These are phyloP conservation scores for Synanthedon formicaeformis DNA, from an alignment of 2,888 invertebrate species.

Conservation along the genomic window DNA sequence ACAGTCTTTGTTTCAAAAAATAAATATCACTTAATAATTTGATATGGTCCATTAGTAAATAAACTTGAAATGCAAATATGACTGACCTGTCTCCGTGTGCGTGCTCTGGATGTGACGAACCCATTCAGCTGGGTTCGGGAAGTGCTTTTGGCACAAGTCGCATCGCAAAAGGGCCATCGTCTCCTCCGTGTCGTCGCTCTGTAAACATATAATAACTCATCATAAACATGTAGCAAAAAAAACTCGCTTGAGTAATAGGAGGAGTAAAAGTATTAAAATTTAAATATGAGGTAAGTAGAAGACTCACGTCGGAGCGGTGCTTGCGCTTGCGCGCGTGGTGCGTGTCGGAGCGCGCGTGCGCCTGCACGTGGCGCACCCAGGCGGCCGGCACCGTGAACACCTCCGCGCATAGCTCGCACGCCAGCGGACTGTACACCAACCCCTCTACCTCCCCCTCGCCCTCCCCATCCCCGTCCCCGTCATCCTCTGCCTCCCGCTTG, in stretches of 20 bases:
- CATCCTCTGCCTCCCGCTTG: conserved; percentile 73
- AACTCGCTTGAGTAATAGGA: neutral
- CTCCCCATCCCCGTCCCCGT: conserved; percentile 66
- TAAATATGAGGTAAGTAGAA: no score
- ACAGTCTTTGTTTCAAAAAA: no score
- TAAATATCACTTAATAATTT: no score
- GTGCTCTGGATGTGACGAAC: conserved; percentile 87
- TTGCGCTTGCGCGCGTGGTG: conserved; percentile 71
- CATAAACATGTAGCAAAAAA: conserved; percentile 7
- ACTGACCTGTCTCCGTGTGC: conserved; percentile 78
- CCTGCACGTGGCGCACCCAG: conserved; percentile 87
- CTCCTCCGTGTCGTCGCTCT: conserved; percentile 78
- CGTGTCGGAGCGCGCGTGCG: conserved; percentile 76
- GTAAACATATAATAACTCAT: conserved; percentile 3
- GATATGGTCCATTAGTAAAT: neutral
- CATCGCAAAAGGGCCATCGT: conserved; percentile 82
- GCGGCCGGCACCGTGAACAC: conserved; percentile 85
- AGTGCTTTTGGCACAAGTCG: conserved; percentile 80
- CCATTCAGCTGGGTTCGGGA: conserved; percentile 87
- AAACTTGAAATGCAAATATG: neutral
- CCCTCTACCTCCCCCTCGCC: conserved; percentile 66
- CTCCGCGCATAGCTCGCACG: conserved; percentile 87
- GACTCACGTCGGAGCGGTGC: conserved; percentile 59
- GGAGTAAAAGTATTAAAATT: no score
- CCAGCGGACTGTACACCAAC: conserved; percentile 78